Percentiles rank a stretch among this genome's conserved stretches.
These are phyloP conservation scores for Aplysia californica DNA, from an alignment of 1,140 invertebrate genomes.

Conservation along the genomic window DNA sequence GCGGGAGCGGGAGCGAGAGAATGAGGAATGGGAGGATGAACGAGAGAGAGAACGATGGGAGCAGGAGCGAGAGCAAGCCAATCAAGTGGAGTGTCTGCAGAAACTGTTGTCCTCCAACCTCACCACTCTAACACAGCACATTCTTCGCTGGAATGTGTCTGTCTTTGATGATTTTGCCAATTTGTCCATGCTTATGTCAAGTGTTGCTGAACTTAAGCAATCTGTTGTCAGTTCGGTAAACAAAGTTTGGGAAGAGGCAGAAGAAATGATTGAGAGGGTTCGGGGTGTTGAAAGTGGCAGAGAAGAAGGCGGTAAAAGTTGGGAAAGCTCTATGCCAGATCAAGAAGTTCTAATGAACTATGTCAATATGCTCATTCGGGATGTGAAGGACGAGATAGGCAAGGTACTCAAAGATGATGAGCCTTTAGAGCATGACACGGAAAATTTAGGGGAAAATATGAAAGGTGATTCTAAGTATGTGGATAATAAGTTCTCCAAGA, in stretches of 20 bases:
- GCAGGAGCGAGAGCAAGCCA: neutral
- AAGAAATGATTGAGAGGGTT: constrained; percentile 9
- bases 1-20: constrained; percentile 14
- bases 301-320: neutral
- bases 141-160: constrained; percentile 19
- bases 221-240: constrained; percentile 18
- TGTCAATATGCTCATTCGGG: neutral
- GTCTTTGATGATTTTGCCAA: constrained; percentile 30
- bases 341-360: constrained; percentile 1
- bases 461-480: neutral
- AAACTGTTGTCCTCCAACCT: constrained; percentile 18
- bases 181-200: constrained; percentile 22
- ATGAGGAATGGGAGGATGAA: constrained; percentile 22
- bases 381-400: neutral
- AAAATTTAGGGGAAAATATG: neutral
- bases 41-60: constrained; percentile 6
- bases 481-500: neutral
- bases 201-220: constrained; percentile 20
- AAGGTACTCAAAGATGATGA: neutral
- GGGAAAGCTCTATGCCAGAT: constrained; percentile 2
- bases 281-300: neutral
- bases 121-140: constrained; percentile 11
- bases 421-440: neutral
- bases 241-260: constrained; percentile 16
- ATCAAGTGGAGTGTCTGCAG: constrained; percentile 15